These are phyloP conservation scores for Addax nasomaculatus DNA, from an alignment of 2,113 vertebrate genomes.

Conservation along the genomic window DNA sequence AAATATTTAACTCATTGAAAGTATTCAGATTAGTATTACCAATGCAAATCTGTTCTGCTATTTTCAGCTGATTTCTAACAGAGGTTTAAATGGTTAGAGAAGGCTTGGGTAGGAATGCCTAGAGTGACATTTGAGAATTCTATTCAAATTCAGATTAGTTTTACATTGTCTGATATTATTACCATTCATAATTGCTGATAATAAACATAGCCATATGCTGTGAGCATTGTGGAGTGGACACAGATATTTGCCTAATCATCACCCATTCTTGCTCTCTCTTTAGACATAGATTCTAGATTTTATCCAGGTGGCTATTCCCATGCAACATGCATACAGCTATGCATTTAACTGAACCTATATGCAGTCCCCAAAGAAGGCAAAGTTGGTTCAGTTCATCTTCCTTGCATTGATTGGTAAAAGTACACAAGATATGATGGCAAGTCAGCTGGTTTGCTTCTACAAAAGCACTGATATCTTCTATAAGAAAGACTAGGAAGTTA, in stretches of 20 bases:
- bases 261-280: neutral
- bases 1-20: slow-evolving; percentile 27
- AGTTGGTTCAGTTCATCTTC: neutral
- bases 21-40: neutral
- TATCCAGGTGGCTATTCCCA: neutral
- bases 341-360: neutral
- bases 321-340: neutral
- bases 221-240: neutral
- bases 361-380: too few species aligned
- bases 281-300: neutral
- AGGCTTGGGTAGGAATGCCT: neutral
- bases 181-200: slow-evolving; percentile 4
- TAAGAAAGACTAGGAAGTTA: neutral
- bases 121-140: neutral
- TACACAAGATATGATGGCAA: neutral
- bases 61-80: neutral
- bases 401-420: neutral
- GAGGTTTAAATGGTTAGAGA: neutral
- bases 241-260: neutral
- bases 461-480: neutral
- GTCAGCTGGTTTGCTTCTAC: neutral
- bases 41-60: neutral
- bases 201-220: neutral
- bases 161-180: slow-evolving; percentile 3
- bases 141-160: slow-evolving; percentile 17